Percentiles rank a stretch among this genome's conserved stretches.
phyloP scores from a whole-genome alignment of 2,113 vertebrate species.

The Cryptotis parvus region DNA sequence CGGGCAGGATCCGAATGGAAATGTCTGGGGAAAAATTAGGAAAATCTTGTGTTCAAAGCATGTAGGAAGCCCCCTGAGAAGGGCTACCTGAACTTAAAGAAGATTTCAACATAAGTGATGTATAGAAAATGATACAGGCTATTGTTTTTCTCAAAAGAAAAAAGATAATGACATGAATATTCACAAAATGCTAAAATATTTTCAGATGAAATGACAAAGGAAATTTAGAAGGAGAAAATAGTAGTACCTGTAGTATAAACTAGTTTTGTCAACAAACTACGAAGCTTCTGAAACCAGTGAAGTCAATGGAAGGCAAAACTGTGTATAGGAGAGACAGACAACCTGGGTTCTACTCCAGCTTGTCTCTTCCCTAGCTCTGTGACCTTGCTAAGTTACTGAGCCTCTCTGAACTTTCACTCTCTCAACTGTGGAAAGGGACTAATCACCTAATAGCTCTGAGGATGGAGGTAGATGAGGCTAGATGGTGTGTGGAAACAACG shows the following conservation, averaged over 20 bases:
- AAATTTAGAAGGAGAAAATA: slow-evolving; percentile 40
- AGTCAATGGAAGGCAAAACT: neutral
- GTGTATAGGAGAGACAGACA: neutral
- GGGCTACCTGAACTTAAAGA: neutral
- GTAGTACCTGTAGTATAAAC: slow-evolving; percentile 33
- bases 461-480: neutral
- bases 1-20: neutral
- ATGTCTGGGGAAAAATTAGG: neutral
- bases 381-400: neutral
- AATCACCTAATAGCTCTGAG: slow-evolving; percentile 7
- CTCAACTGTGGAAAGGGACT: slow-evolving; percentile 29
- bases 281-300: neutral
- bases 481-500: too few species aligned
- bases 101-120: neutral
- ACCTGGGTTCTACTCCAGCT: neutral
- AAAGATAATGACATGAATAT: neutral
- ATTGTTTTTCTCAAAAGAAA: neutral
- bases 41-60: slow-evolving; percentile 21
- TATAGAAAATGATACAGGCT: neutral
- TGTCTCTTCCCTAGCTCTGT: neutral
- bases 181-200: slow-evolving; percentile 7
- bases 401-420: neutral
- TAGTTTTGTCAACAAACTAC: neutral
- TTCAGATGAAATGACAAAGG: neutral
- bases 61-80: slow-evolving; percentile 33